Conservation (phyloP, 2,888 invertebrate species). For the Adelognathus sp. region DNA sequence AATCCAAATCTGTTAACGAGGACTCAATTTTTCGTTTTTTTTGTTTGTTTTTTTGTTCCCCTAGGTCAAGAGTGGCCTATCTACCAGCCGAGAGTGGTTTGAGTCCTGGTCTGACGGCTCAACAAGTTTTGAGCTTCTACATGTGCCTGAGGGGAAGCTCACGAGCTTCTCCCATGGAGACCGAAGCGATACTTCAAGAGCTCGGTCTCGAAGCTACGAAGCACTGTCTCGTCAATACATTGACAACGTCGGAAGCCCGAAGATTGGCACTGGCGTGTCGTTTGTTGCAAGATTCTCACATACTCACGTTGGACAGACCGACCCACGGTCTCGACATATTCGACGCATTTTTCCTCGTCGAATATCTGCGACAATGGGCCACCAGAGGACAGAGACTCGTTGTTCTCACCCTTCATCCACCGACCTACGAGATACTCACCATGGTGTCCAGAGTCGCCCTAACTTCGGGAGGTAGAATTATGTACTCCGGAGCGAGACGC, state of each 20-base stretch:
- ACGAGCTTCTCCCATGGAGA: slow-evolving; percentile 85
- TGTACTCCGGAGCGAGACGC: slow-evolving; percentile 94
- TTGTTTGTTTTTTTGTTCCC: slow-evolving; percentile 19
- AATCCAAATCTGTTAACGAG: no score
- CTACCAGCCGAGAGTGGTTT: slow-evolving; percentile 89
- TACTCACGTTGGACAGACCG: slow-evolving; percentile 94
- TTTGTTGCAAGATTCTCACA: slow-evolving; percentile 91
- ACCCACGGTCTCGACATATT: slow-evolving; percentile 96
- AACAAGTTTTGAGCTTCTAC: slow-evolving; percentile 93
- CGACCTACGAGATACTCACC: slow-evolving; percentile 96
- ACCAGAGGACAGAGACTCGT: slow-evolving; percentile 88
- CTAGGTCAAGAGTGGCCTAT: slow-evolving; percentile 88
- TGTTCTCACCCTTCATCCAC: slow-evolving; percentile 95
- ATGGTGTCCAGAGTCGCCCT: slow-evolving; percentile 94
- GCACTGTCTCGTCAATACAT: slow-evolving; percentile 91
- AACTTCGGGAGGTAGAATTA: slow-evolving; percentile 94
- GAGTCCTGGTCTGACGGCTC: slow-evolving; percentile 94
- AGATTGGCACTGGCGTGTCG: slow-evolving; percentile 95
- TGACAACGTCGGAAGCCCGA: slow-evolving; percentile 94
- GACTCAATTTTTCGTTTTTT: not conserved
- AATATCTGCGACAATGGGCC: slow-evolving; percentile 96
- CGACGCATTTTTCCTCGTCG: slow-evolving; percentile 96
- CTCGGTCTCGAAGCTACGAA: slow-evolving; percentile 94
- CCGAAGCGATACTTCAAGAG: slow-evolving; percentile 93
- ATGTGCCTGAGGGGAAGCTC: slow-evolving; percentile 87